A percentile compares a stretch with the other conserved stretches of the same genome.
These are phyloP conservation scores for Leistus spinibarbis DNA, from an alignment of 2,888 invertebrate genomes.

Conservation along the genomic window DNA sequence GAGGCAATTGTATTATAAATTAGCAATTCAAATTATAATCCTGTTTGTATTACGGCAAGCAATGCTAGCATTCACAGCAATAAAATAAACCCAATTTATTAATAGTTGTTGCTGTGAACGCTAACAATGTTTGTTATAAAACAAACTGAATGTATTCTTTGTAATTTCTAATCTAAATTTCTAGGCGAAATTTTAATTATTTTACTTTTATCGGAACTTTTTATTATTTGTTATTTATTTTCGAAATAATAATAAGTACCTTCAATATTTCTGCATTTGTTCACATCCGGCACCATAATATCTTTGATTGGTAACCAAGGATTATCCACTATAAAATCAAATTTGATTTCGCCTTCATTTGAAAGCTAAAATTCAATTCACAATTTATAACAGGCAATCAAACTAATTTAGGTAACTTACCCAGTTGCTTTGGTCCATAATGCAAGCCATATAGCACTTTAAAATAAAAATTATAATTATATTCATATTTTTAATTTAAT, in stretches of 20 bases:
- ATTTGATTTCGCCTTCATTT: slow-evolving; percentile 48
- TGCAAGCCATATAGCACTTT: slow-evolving; percentile 53
- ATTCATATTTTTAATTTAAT: slow-evolving; percentile 1
- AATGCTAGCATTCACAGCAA: no score
- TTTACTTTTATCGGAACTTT: no score
- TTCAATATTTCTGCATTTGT: slow-evolving; percentile 48
- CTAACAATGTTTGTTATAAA: no score
- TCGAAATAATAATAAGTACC: slow-evolving; percentile 43
- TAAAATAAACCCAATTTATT: no score
- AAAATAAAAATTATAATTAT: slow-evolving; percentile 41
- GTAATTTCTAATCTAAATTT: no score
- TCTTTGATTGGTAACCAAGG: slow-evolving; percentile 48
- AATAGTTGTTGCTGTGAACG: no score
- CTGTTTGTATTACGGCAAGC: no score
- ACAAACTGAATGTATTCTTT: no score
- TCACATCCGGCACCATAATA: slow-evolving; percentile 46
- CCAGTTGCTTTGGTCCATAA: slow-evolving; percentile 51
- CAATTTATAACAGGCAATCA: background rate
- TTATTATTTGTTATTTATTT: background rate
- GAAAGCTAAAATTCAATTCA: slow-evolving; percentile 46
- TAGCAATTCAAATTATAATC: no score
- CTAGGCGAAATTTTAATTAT: no score
- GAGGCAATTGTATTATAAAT: no score
- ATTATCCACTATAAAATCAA: slow-evolving; percentile 47
- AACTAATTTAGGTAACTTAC: slow-evolving; percentile 41